These are phyloP conservation scores for Cotesia glomerata DNA, from an alignment of 1,140 invertebrate genomes.

Conservation along the genomic window DNA sequence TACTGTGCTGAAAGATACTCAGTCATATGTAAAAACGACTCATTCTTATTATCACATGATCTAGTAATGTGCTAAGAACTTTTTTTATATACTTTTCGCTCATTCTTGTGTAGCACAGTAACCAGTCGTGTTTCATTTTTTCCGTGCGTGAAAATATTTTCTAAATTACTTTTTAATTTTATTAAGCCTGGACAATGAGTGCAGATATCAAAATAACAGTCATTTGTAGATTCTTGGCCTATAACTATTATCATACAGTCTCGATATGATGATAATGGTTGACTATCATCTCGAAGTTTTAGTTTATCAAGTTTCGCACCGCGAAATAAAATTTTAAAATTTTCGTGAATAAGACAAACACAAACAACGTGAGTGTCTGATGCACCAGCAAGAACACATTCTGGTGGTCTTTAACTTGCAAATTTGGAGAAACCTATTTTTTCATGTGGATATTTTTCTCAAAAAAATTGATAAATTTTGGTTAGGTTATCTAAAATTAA, in stretches of 20 bases:
- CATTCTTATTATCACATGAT: no score
- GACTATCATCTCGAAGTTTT: conserved; percentile 22
- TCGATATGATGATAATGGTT: conserved; percentile 22
- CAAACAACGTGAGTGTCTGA: conserved; percentile 32
- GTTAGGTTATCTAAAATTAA: conserved; percentile 25
- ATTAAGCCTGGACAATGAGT: conserved; percentile 4
- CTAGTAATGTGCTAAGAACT: no score
- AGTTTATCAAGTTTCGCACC: conserved; percentile 23
- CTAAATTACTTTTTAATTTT: conserved; percentile 19
- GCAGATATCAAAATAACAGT: conserved; percentile 28
- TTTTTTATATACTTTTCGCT: no score
- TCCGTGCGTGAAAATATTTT: conserved; percentile 26
- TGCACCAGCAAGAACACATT: conserved; percentile 37
- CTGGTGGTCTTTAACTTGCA: conserved; percentile 27
- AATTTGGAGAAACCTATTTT: conserved; percentile 33
- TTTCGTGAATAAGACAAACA: conserved; percentile 36
- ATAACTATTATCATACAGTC: conserved; percentile 30
- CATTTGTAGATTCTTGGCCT: conserved; percentile 21
- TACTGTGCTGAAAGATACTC: no score
- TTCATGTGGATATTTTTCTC: conserved; percentile 11
- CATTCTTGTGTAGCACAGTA: no score
- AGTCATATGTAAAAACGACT: no score
- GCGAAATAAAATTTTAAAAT: conserved; percentile 31
- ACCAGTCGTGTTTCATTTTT: no score
- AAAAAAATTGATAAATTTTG: conserved; percentile 22